Evolutionary conservation across 2,888 invertebrate species (phyloP), one percentile per base, ranked within the genome.

Genomic region (Agrochola macilenta): DNA sequence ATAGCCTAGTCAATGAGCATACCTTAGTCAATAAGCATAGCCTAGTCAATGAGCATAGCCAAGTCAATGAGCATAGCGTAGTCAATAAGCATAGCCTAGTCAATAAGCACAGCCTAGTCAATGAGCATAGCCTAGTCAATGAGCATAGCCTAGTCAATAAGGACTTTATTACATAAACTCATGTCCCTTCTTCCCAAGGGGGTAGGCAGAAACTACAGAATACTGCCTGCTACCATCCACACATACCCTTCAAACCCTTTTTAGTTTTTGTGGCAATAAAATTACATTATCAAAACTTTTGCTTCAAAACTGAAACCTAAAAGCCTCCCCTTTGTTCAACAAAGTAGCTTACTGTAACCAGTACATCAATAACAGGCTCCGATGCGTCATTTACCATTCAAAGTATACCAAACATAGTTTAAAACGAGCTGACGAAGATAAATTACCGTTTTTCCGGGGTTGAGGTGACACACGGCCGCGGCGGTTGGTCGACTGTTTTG

Each of bases 361-460:
- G 63, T 74, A 83, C 78, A 87, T 83, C 78, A 88, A 85, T 85
- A 79, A 74, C 77, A 77, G 75, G 54, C 84, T 64, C 57, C 39
- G n/a, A 72, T 76, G 79, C 78, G 76, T 87, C 85, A 88, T 85
- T 85, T 87, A 83, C 76, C 79, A 77, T 85, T 79, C 81, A 81
- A 84, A 82, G 76, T 80, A 64, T 69, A 70, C 74, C 68, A 74
- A 79, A 69, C 75, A 72, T 74, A 84, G 87, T 88, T 87, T 85
- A 87, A 89, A 90, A 85, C 80, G 65, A 46, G 61, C 69, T 90
- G 89, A 90, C 87, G 86, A 88, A 90, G 90, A 90, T 78, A 83
- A 89, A 90, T 87, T 60, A 81, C 30, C 76, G 81, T 76, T 84
- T 85, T 84, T 79, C 78, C 82, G 52, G 61, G 75, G 43, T 65